Percentiles rank a stretch among this genome's conserved stretches.
Evolutionary conservation across 1,140 invertebrate genomes (phyloP).

Genomic region (Heliothis virescens): DNA sequence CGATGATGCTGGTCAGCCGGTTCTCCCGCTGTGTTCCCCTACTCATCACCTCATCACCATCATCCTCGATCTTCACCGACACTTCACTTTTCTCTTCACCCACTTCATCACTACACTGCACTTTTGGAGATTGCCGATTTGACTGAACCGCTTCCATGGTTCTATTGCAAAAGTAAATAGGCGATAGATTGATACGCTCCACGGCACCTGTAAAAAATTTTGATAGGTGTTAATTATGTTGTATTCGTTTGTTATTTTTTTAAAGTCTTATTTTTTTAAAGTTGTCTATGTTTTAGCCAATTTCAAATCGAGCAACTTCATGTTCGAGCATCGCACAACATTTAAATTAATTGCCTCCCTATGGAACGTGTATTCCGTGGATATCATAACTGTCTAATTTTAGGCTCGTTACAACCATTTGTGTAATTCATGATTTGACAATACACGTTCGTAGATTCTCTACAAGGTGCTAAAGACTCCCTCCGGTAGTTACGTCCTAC

Average conservation of each 20-base stretch:
- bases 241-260: neutral
- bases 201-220: neutral
- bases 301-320: no score
- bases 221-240: neutral
- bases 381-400: no score
- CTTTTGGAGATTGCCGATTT: slow-evolving; percentile 45
- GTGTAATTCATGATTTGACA: no score
- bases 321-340: no score
- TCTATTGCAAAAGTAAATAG: neutral
- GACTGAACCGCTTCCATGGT: slow-evolving; percentile 33
- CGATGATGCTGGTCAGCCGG: slow-evolving; percentile 81
- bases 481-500: no score
- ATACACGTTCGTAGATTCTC: no score
- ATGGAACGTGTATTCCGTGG: no score
- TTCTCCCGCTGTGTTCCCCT: slow-evolving; percentile 70
- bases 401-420: no score
- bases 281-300: neutral
- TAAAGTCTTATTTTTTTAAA: neutral
- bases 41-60: slow-evolving; percentile 63
- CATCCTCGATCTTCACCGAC: slow-evolving; percentile 67
- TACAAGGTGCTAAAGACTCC: no score
- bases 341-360: no score
- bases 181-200: neutral
- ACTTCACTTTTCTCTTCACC: slow-evolving; percentile 68
- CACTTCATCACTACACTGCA: slow-evolving; percentile 57